These are phyloP conservation scores for Tragelaphus strepsiceros DNA, from an alignment of 2,113 vertebrate genomes.

Conservation along the genomic window DNA sequence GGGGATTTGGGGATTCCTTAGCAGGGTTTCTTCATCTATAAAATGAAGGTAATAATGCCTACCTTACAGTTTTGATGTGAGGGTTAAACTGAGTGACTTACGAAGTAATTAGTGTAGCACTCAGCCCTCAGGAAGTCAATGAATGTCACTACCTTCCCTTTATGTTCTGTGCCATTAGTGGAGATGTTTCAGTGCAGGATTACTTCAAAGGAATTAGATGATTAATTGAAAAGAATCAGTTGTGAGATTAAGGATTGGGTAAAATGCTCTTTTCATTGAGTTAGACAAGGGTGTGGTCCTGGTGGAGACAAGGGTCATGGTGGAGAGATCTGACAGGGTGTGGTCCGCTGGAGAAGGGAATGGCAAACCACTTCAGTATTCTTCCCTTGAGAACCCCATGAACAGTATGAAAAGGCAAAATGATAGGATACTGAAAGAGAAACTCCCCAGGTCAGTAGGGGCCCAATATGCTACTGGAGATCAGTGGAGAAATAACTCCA, in stretches of 20 bases:
- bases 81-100: background rate
- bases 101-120: background rate
- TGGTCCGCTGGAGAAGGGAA: too few relatives aligned
- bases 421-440: too few relatives aligned
- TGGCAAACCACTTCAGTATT: too few relatives aligned
- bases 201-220: background rate
- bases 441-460: too few relatives aligned
- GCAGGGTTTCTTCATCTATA: conserved; percentile 11
- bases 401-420: too few relatives aligned
- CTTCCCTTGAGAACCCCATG: too few relatives aligned
- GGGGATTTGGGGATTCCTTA: background rate
- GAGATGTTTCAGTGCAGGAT: background rate
- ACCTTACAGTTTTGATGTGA: background rate
- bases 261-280: background rate
- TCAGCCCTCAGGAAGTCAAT: background rate
- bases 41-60: background rate
- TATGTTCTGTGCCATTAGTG: background rate
- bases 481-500: too few relatives aligned
- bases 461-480: too few relatives aligned
- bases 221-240: background rate
- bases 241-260: conserved; percentile 1
- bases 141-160: background rate
- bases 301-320: too few relatives aligned
- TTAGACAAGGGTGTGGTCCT: too few relatives aligned
- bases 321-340: too few relatives aligned